Evolutionary conservation across 2,113 vertebrate genomes (phyloP).

Genomic region (Phycodurus eques): DNA sequence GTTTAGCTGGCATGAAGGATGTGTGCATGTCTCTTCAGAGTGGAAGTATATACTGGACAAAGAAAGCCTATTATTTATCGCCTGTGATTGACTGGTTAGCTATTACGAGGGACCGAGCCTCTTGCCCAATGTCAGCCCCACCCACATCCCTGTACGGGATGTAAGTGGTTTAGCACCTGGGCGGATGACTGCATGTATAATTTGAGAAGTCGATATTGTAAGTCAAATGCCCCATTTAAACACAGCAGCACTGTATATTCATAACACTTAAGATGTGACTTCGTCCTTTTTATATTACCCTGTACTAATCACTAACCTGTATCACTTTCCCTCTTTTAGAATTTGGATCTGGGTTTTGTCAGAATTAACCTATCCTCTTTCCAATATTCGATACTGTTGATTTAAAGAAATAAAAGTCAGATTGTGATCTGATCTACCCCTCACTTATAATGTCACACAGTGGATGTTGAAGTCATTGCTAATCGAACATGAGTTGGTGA

Average conservation of each 20-base stretch:
- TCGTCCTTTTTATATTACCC: constrained; percentile 25
- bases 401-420: constrained; percentile 36
- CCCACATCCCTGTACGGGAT: background rate
- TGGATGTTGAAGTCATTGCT: constrained; percentile 47
- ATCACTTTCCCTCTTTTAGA: constrained; percentile 32
- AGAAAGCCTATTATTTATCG: constrained; percentile 25
- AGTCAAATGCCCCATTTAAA: constrained; percentile 42
- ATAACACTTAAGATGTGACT: constrained; percentile 36
- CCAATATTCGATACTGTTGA: constrained; percentile 25
- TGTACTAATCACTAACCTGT: constrained; percentile 35
- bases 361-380: constrained; percentile 16
- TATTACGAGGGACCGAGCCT: background rate
- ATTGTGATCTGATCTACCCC: constrained; percentile 27
- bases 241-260: constrained; percentile 23
- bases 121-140: background rate
- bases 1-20: constrained; percentile 37
- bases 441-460: constrained; percentile 22
- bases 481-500: constrained; percentile 47
- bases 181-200: background rate
- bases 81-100: constrained; percentile 1
- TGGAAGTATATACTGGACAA: constrained; percentile 23
- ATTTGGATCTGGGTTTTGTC: constrained; percentile 47
- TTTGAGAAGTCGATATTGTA: constrained; percentile 8
- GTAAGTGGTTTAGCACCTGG: constrained; percentile 1
- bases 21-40: constrained; percentile 24